A percentile compares a stretch with the other conserved stretches of the same genome.
Conservation (phyloP, 1,140 invertebrate species). For the Dreissena polymorpha region DNA sequence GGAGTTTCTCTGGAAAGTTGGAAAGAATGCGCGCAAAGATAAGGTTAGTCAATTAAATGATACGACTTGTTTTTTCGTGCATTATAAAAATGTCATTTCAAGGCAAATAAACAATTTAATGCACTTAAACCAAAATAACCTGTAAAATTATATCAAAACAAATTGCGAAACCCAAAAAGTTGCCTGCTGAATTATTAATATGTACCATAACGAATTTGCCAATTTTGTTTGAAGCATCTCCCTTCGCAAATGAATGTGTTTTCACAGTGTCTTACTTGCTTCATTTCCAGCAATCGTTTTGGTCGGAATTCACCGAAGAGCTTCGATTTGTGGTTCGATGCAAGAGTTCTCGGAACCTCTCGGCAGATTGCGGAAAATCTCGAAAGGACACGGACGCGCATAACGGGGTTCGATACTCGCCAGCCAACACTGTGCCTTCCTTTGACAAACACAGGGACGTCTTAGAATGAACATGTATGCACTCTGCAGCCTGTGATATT, state of each 20-base stretch:
- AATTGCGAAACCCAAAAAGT: background rate
- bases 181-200: background rate
- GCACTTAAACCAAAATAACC: background rate
- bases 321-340: conserved; percentile 31
- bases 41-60: conserved; percentile 27
- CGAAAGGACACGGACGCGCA: background rate
- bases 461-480: background rate
- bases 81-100: background rate
- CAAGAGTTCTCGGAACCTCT: conserved; percentile 23
- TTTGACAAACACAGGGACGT: background rate
- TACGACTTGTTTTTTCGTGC: background rate
- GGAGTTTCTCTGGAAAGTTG: conserved; percentile 97
- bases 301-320: conserved; percentile 41
- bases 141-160: too few relatives aligned
- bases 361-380: background rate
- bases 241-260: too few relatives aligned
- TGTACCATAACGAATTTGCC: too few relatives aligned
- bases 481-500: too few relatives aligned
- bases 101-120: background rate
- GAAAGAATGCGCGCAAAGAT: conserved; percentile 33
- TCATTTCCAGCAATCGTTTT: conserved; percentile 45
- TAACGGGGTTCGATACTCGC: background rate
- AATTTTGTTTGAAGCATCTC: too few relatives aligned
- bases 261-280: too few relatives aligned
- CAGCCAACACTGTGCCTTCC: background rate